Evolutionary conservation across 2,888 invertebrate species (phyloP).

Genomic region (Nematopogon swammerdamellus): DNA sequence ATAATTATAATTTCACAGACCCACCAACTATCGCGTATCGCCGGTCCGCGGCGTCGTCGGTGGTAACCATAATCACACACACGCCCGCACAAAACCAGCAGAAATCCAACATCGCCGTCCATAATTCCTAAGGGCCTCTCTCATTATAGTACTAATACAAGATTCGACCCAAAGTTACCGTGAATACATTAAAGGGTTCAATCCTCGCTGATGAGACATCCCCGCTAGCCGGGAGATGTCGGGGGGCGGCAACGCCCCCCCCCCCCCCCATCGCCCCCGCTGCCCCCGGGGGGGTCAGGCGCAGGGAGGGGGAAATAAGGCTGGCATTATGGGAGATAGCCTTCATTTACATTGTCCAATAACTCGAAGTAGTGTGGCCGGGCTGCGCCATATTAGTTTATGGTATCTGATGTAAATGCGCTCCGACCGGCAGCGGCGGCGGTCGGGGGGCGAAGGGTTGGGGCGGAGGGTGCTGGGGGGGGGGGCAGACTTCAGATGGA

Average conservation of each 20-base stretch:
- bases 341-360: constrained; percentile 60
- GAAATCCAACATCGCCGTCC: constrained; percentile 9
- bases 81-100: too few species aligned
- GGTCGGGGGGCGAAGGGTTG: too few species aligned
- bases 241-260: constrained; percentile 18
- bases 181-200: constrained; percentile 58
- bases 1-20: too few species aligned
- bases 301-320: constrained; percentile 42
- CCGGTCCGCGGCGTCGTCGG: too few species aligned
- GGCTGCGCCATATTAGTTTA: constrained; percentile 49
- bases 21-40: too few species aligned
- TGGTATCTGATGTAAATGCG: constrained; percentile 26
- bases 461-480: too few species aligned
- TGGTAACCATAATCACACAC: too few species aligned
- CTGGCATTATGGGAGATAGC: constrained; percentile 55
- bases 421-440: too few species aligned
- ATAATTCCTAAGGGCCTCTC: constrained; percentile 55
- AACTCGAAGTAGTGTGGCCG: constrained; percentile 54
- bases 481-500: too few species aligned
- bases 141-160: constrained; percentile 59
- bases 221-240: constrained; percentile 30
- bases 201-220: constrained; percentile 57
- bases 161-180: constrained; percentile 56
- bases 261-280: constrained; percentile 25
- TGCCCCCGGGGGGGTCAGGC: constrained; percentile 38